Conservation (phyloP, 1,140 invertebrate genomes). For the Drosophila nasuta region DNA sequence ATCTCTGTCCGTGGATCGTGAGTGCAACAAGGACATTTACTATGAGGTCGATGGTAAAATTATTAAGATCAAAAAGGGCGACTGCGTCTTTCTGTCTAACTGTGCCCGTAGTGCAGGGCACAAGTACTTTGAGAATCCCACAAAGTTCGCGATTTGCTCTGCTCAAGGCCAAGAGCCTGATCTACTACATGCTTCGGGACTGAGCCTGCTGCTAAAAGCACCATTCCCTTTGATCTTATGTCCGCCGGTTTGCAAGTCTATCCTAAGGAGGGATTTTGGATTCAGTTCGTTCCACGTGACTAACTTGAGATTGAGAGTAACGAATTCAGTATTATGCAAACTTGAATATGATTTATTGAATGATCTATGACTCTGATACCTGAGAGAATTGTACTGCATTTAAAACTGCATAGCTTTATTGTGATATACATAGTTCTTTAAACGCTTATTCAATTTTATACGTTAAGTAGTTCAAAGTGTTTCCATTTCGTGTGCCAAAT, state of each 20-base stretch:
- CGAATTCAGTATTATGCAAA: no score
- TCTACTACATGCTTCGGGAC: slow-evolving; percentile 74
- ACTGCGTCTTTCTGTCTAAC: slow-evolving; percentile 85
- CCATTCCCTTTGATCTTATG: slow-evolving; percentile 63
- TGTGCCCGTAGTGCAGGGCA: slow-evolving; percentile 61
- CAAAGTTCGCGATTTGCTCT: slow-evolving; percentile 86
- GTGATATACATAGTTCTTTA: no score
- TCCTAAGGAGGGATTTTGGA: slow-evolving; percentile 75
- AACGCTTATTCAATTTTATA: no score
- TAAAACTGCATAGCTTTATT: no score
- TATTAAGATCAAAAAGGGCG: slow-evolving; percentile 84
- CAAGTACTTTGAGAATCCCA: slow-evolving; percentile 86
- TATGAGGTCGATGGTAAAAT: slow-evolving; percentile 86
- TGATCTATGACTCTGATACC: no score
- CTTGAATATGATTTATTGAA: no score
- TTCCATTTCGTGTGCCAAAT: no score
- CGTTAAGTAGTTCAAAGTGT: no score
- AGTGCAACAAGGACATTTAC: slow-evolving; percentile 85
- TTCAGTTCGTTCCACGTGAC: slow-evolving; percentile 61
- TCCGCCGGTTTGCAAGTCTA: slow-evolving; percentile 55
- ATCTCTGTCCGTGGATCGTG: slow-evolving; percentile 78
- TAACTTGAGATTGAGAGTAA: slow-evolving; percentile 13
- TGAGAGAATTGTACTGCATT: no score
- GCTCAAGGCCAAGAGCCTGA: slow-evolving; percentile 85
- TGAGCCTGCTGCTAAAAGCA: slow-evolving; percentile 79